Base-by-base conservation (phyloP, 1,140 invertebrate species). In the Sesamia nonagrioides region DNA sequence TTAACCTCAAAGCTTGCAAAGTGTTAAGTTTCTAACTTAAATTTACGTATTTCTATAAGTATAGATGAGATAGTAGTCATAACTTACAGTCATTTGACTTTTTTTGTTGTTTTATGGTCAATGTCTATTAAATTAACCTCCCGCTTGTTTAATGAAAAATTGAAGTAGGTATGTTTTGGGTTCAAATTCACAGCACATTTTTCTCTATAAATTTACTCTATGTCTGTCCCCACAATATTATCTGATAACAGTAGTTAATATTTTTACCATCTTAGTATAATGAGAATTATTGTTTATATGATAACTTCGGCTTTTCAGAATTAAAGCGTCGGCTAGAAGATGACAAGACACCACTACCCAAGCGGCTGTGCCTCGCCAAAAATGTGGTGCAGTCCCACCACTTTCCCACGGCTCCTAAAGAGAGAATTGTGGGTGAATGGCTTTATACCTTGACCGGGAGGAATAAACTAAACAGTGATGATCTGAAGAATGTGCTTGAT, bases 381-480 rank as follows among this genome's bases (percentile, higher is more conserved):
- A 94, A 95, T 85, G 84, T 94, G 6, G 86, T 93, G 11, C 81
- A 86, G 18, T 91, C 93, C 0, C 84, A 91, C 33, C 86, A 94
- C 68, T 94, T 94, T 33, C 90, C 93, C 0, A 85, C 91, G 0
- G 87, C 87, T 9, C 89, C 93, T 0, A 94, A 95, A 72, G 92
- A 95, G 61, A 85, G 89, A 56, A 80, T 93, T 6, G 80, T 95
- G n/a, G 90, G 82, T 9, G 88, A 91, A 78, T 95, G 93, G 93
- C 79, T 95, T 6, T 78, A 86, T 18, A 40, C 54, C 7, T 61
- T 95, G n/a, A 89, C 82, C 6, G 66, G 85, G 35, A 82, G 63
- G 17, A 90, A 91, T 48, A 79, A 76, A 54, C 72, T 94, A 7
- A 82, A 37, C 5, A 86, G 78, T 60, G 87, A 89, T 69, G 91